A percentile compares a stretch with the other conserved stretches of the same genome.
phyloP scores from a whole-genome alignment of 2,113 vertebrate genomes.

The Camelus bactrianus region DNA sequence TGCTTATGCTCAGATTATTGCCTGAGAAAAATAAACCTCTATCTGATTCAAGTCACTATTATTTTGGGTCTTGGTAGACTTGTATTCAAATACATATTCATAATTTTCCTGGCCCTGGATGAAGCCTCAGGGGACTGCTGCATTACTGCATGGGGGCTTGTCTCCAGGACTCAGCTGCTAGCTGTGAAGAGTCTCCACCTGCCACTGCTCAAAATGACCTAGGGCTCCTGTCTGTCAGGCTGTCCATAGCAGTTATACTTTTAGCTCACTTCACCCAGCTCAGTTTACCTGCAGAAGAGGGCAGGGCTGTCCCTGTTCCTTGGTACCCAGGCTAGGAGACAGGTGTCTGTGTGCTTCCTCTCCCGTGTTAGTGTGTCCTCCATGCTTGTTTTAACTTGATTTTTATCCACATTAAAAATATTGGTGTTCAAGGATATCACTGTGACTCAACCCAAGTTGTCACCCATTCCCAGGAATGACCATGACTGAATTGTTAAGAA shows the following conservation, averaged over 20 bases:
- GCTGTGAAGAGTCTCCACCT: not conserved
- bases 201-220: not conserved
- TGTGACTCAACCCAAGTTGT: not conserved
- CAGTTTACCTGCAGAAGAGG: not conserved
- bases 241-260: not conserved
- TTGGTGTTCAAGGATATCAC: not conserved
- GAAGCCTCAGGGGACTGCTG: not conserved
- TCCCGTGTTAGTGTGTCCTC: not conserved
- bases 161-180: not conserved
- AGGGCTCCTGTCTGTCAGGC: not conserved
- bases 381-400: not conserved
- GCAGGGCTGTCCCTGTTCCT: not conserved
- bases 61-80: not conserved
- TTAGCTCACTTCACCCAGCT: not conserved
- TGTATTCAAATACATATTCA: not conserved
- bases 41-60: not conserved
- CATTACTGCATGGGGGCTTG: not conserved
- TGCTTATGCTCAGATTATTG: not conserved
- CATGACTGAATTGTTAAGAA: not conserved
- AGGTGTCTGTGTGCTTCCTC: not conserved
- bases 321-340: not conserved
- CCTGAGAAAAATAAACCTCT: slow-evolving; percentile 10
- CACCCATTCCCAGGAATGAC: not conserved
- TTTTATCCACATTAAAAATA: slow-evolving; percentile 14
- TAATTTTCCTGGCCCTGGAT: not conserved